Conservation (phyloP, 2,113 vertebrate genomes). For the Trichomycterus rosablanca region DNA sequence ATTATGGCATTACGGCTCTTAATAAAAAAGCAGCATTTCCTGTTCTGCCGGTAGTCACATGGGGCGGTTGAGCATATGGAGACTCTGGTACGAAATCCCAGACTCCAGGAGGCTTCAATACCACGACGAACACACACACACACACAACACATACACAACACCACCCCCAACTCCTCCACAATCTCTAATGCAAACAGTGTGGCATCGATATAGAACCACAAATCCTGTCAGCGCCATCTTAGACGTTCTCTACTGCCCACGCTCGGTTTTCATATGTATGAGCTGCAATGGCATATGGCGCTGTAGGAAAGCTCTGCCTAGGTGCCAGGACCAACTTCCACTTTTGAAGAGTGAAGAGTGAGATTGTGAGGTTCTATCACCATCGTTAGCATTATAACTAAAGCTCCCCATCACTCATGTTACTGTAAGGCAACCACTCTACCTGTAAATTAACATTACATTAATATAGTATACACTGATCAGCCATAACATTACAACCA, state of each 20-base stretch:
- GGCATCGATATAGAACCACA: constrained; percentile 17
- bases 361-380: no score
- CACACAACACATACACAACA: constrained; percentile 17
- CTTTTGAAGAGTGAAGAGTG: no score
- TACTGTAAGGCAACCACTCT: no score
- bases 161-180: constrained; percentile 6
- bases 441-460: no score
- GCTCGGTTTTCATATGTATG: constrained; percentile 19
- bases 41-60: constrained; percentile 54
- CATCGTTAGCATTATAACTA: no score
- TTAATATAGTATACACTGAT: no score
- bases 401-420: no score
- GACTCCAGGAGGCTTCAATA: constrained; percentile 29
- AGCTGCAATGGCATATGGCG: constrained; percentile 14
- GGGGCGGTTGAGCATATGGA: constrained; percentile 58
- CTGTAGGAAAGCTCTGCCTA: constrained; percentile 1
- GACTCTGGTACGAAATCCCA: constrained; percentile 38
- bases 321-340: constrained; percentile 10
- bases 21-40: constrained; percentile 58
- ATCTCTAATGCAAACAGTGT: constrained; percentile 30
- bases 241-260: constrained; percentile 10
- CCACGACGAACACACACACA: no score
- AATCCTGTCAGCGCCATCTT: constrained; percentile 16
- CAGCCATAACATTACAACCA: no score
- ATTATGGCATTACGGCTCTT: constrained; percentile 35